Base-by-base conservation (phyloP, 2,888 invertebrate genomes). In the Amblyjoppa fuscipennis region DNA sequence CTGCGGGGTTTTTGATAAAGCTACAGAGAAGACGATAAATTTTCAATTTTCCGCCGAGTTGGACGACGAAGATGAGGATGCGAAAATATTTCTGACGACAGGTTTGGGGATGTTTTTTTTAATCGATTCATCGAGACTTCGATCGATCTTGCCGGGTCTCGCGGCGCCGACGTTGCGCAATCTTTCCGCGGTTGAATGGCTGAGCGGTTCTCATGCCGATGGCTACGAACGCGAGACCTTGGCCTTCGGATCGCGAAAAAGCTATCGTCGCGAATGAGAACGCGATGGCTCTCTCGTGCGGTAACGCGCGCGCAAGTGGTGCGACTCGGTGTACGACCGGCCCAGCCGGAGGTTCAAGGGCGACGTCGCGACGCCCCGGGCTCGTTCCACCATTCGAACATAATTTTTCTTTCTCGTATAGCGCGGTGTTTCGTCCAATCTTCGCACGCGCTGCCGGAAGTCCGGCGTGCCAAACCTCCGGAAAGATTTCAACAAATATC, bases 341-440 rank as follows among this genome's bases (percentile, higher is more conserved):
- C 76, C 13, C 38, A 53, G 51, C 74, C 70, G 4, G 59, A 87
- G 91, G 92, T 93, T 93, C 93, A 93, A 93, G 93, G 92, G 85
- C 90, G 87, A 28, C 90, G 91, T 89, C 91, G 89, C 91, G 89
- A 79, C 88, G 85, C 73, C 75, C 4, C 31, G 61, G 38, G 69
- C 38, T 70, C 53, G 73, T 59, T 59, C 13, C 25, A 7, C 25
- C 59, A 28, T 11, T 59, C 45, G 45, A 13, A 3, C 45, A 45
- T 45, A 3, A 45, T 45, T 45, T 45, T 45, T 45, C 45, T 45
- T 45, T 16, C 16, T 45, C 16, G 3, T 45, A 16, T 3, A 16
- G 3, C 13, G 4, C 45, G 16, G 13, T 45, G 16, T 45, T 45
- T 16, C 1, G 16, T 45, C 45, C 45, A 45, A 45, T 45, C 45